These are phyloP conservation scores for Scomber colias DNA, from an alignment of 2,113 vertebrate species.

Conservation along the genomic window DNA sequence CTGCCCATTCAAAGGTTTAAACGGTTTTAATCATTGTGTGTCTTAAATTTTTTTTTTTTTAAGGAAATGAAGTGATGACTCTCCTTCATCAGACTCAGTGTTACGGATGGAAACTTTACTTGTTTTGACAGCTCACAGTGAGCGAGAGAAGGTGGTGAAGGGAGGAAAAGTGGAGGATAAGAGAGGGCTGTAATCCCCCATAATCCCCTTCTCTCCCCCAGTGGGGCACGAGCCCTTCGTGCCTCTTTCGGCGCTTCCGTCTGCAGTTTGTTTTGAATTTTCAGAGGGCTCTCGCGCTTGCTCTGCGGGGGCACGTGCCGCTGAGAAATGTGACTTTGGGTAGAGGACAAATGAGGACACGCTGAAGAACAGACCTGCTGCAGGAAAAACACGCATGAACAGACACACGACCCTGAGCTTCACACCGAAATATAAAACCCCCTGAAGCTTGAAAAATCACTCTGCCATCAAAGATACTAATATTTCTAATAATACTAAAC, in stretches of 20 bases:
- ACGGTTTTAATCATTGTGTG: not conserved
- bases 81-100: not conserved
- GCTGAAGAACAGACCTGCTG: not conserved
- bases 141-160: slow-evolving; percentile 35
- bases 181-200: slow-evolving; percentile 55
- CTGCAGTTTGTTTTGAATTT: slow-evolving; percentile 53
- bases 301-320: slow-evolving; percentile 24
- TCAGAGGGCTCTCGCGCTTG: slow-evolving; percentile 11
- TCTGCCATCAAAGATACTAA: too few relatives aligned
- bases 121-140: slow-evolving; percentile 20
- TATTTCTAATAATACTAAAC: too few relatives aligned
- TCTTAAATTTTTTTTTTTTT: not conserved
- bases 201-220: slow-evolving; percentile 62
- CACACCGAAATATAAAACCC: not conserved
- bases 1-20: too few relatives aligned
- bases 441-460: not conserved
- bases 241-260: slow-evolving; percentile 10
- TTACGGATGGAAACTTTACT: slow-evolving; percentile 2
- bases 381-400: not conserved
- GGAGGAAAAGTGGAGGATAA: slow-evolving; percentile 65
- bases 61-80: too few relatives aligned
- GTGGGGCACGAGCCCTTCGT: slow-evolving; percentile 6
- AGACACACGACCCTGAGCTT: not conserved
- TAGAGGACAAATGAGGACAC: slow-evolving; percentile 21
- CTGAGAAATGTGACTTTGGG: slow-evolving; percentile 48